Evolutionary conservation across 2,888 invertebrate genomes (phyloP).

Genomic region (Parapristionchus giblindavisi): DNA sequence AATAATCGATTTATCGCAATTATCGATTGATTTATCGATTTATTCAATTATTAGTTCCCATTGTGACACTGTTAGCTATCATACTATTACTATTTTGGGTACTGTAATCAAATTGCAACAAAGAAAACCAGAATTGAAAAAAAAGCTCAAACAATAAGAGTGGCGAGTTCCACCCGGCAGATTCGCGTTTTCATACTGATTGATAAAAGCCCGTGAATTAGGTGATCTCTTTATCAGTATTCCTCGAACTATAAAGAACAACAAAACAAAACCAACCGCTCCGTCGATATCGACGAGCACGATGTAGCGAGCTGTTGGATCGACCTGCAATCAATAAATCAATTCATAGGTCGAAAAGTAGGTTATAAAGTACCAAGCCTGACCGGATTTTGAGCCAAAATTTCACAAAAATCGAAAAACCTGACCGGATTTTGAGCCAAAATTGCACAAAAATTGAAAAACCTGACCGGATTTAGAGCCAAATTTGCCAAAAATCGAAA

Average conservation of each 20-base stretch:
- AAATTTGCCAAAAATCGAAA: too few species aligned
- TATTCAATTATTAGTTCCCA: background rate
- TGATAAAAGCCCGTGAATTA: background rate
- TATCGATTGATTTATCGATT: background rate
- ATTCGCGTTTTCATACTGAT: background rate
- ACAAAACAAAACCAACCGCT: constrained; percentile 73
- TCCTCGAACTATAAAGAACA: background rate
- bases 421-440: too few species aligned
- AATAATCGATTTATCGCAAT: background rate
- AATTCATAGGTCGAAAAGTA: background rate
- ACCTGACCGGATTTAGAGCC: too few species aligned
- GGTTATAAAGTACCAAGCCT: too few species aligned
- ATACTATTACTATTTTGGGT: background rate
- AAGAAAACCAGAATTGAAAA: too few species aligned
- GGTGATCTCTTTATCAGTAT: too few species aligned
- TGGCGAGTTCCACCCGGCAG: too few species aligned
- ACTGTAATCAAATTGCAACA: too few species aligned
- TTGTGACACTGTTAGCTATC: background rate
- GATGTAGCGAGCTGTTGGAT: constrained; percentile 85
- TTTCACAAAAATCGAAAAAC: too few species aligned
- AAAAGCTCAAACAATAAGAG: too few species aligned
- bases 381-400: too few species aligned
- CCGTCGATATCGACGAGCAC: constrained; percentile 87
- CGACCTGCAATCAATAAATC: constrained; percentile 73
- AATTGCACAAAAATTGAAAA: too few species aligned